phyloP scores from a whole-genome alignment of 2,113 vertebrate species.

The Chunga burmeisteri region DNA sequence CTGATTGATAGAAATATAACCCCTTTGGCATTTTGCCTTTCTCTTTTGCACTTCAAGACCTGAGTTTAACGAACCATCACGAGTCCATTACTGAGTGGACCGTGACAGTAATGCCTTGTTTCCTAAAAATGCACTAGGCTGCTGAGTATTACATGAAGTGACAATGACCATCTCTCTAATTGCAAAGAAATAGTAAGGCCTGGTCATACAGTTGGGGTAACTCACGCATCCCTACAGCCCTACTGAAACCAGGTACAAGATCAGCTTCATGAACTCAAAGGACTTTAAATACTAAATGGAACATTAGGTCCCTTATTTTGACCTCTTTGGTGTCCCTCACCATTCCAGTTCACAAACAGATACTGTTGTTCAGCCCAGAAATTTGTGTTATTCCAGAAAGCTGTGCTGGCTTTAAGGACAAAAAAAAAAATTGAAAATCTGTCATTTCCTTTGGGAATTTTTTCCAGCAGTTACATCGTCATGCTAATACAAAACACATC shows the following conservation, averaged over 20 bases:
- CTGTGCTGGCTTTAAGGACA: neutral
- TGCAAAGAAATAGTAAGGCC: neutral
- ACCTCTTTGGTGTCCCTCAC: neutral
- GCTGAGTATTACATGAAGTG: neutral
- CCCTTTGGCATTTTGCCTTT: too few relatives aligned
- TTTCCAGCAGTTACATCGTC: fast-evolving
- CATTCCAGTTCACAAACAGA: neutral
- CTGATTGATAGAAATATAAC: too few relatives aligned
- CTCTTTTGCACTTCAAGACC: too few relatives aligned
- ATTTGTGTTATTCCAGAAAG: neutral
- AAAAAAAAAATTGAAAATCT: neutral
- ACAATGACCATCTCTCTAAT: neutral
- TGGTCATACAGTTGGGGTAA: neutral
- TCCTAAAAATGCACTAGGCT: neutral
- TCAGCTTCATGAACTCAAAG: neutral
- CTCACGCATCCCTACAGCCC: neutral
- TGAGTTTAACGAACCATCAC: too few relatives aligned
- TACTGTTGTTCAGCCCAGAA: neutral
- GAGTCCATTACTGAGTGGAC: too few relatives aligned
- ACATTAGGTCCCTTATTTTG: neutral
- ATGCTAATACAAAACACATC: fast-evolving
- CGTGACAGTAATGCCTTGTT: neutral
- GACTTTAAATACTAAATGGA: neutral
- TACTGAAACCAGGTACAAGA: neutral
- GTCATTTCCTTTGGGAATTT: neutral